Percentiles rank a stretch among this genome's conserved stretches.
Conservation (phyloP, 2,113 vertebrate species). For the Dromas ardeola region DNA sequence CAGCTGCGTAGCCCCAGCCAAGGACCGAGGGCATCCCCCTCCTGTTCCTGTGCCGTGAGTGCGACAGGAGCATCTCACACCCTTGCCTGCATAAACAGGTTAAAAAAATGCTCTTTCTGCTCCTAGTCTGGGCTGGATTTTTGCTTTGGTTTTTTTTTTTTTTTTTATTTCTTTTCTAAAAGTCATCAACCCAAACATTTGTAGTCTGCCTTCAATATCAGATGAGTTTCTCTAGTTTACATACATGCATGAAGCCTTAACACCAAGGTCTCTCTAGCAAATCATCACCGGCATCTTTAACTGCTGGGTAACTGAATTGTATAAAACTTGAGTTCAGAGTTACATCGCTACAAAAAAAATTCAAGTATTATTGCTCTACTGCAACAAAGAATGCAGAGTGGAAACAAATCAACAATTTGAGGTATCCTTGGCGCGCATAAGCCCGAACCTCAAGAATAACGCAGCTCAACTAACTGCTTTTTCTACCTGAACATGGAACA, state of each 20-base stretch:
- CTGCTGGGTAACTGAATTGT: no score
- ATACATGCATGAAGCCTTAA: not conserved
- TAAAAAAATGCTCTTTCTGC: not conserved
- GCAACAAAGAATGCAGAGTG: not conserved
- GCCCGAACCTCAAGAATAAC: not conserved
- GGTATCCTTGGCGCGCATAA: no score
- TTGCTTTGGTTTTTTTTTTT: not conserved
- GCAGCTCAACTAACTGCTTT: no score
- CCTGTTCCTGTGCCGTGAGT: not conserved
- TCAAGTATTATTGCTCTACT: not conserved
- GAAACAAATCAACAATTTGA: not conserved
- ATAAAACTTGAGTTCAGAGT: not conserved
- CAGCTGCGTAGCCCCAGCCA: no score
- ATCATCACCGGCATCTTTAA: not conserved
- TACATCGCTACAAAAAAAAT: not conserved
- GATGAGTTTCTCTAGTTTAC: not conserved
- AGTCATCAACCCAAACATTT: not conserved
- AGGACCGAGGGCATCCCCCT: not conserved
- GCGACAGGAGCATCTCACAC: fast-evolving
- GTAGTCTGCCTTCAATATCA: not conserved
- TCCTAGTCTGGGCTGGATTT: no score
- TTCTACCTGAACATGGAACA: not conserved
- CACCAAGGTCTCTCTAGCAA: no score
- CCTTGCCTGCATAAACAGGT: not conserved
- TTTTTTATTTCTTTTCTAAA: not conserved